Evolutionary conservation across 2,888 invertebrate genomes (phyloP).

Genomic region (Apamea sordens): DNA sequence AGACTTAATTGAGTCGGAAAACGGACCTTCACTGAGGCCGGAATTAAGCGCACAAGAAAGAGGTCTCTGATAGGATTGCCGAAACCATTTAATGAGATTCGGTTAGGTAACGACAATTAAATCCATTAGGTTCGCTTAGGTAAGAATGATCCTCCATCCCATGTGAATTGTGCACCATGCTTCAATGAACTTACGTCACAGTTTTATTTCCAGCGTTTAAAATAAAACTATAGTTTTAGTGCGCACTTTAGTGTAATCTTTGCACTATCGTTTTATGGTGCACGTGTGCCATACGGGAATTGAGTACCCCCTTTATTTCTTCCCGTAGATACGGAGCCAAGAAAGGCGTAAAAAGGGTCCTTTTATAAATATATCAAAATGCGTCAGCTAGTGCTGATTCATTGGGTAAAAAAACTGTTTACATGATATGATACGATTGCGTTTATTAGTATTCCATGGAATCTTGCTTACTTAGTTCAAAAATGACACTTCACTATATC

Average conservation of each 20-base stretch:
- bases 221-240: conserved; percentile 46
- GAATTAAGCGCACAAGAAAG: conserved; percentile 27
- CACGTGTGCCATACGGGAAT: conserved; percentile 54
- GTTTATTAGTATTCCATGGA: conserved; percentile 21
- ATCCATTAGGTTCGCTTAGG: conserved; percentile 54
- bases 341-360: conserved; percentile 32
- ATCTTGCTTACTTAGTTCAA: conserved; percentile 26
- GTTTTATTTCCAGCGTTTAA: conserved; percentile 54
- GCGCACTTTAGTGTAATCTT: conserved; percentile 55
- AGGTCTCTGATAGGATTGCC: conserved; percentile 17
- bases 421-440: conserved; percentile 4
- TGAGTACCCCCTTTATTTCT: conserved; percentile 52
- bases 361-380: conserved; percentile 41
- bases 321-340: conserved; percentile 42
- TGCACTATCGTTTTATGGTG: conserved; percentile 57
- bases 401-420: conserved; percentile 26
- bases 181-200: conserved; percentile 54
- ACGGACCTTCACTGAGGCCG: conserved; percentile 15
- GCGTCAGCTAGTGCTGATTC: conserved; percentile 41
- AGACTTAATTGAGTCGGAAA: conserved; percentile 49
- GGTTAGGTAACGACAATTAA: conserved; percentile 51
- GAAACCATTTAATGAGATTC: conserved; percentile 38
- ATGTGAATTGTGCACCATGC: conserved; percentile 47
- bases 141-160: conserved; percentile 35
- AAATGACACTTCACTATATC: conserved; percentile 25